These are phyloP conservation scores for Pao palembangensis DNA, from an alignment of 2,113 vertebrate genomes.

Conservation along the genomic window DNA sequence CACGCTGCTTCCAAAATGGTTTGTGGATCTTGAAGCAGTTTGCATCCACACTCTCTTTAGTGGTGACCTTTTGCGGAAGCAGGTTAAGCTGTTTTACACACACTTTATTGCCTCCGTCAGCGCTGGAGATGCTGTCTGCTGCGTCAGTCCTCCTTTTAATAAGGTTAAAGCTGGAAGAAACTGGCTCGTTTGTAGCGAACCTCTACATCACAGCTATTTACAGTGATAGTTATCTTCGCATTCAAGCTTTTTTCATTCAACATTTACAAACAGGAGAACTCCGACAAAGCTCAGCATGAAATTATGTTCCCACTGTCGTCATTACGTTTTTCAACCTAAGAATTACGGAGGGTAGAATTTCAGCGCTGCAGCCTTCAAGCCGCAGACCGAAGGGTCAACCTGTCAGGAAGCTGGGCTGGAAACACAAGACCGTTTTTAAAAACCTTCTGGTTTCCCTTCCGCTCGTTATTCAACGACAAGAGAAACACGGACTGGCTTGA, in stretches of 20 bases:
- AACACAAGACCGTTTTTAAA: constrained; percentile 35
- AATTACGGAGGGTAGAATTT: constrained; percentile 50
- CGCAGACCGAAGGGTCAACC: constrained; percentile 53
- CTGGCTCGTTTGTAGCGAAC: too few species aligned
- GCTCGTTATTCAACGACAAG: constrained; percentile 18
- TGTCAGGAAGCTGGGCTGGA: constrained; percentile 60
- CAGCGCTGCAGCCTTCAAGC: constrained; percentile 44
- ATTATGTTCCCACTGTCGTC: constrained; percentile 45
- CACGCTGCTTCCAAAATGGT: too few species aligned
- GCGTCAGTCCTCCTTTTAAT: background rate
- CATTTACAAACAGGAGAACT: constrained; percentile 54
- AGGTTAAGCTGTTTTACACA: too few species aligned
- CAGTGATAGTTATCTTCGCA: constrained; percentile 33
- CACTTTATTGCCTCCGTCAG: too few species aligned
- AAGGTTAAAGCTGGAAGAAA: constrained; percentile 1
- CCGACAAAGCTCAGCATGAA: constrained; percentile 53
- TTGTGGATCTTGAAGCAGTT: too few species aligned
- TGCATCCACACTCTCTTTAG: too few species aligned
- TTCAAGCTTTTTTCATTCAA: constrained; percentile 19
- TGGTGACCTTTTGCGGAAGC: too few species aligned
- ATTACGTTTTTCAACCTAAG: constrained; percentile 58
- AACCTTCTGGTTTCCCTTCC: constrained; percentile 11
- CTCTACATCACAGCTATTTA: too few species aligned
- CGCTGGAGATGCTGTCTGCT: too few species aligned
- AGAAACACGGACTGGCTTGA: constrained; percentile 12